These are phyloP conservation scores for Sesia bembeciformis DNA, from an alignment of 2,888 invertebrate species.

Conservation along the genomic window DNA sequence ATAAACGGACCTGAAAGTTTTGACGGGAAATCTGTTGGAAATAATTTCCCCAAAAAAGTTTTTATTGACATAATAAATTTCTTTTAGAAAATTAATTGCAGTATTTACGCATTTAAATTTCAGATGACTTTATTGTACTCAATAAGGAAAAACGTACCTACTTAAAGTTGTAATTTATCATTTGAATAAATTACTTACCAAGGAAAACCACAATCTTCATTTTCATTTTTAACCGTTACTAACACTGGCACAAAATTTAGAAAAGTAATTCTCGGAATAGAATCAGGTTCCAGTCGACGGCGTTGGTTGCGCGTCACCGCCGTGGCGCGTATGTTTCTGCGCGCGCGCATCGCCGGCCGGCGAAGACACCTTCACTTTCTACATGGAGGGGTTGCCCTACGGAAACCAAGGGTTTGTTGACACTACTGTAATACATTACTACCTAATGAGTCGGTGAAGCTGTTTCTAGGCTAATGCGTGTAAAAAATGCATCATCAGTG, in stretches of 20 bases:
- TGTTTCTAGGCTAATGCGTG: too few species aligned
- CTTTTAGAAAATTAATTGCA: too few species aligned
- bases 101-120: too few species aligned
- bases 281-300: constrained; percentile 12
- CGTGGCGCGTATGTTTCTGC: constrained; percentile 49
- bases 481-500: too few species aligned
- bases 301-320: constrained; percentile 57
- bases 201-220: constrained; percentile 53
- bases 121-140: too few species aligned
- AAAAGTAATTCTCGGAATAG: constrained; percentile 21
- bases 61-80: too few species aligned
- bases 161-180: too few species aligned
- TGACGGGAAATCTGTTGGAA: too few species aligned
- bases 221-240: constrained; percentile 23
- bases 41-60: too few species aligned
- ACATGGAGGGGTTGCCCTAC: constrained; percentile 53
- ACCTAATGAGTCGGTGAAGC: neutral
- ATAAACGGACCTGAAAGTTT: too few species aligned
- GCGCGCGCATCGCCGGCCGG: constrained; percentile 28
- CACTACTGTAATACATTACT: constrained; percentile 5
- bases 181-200: constrained; percentile 35
- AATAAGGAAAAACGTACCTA: too few species aligned
- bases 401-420: constrained; percentile 64
- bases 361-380: constrained; percentile 65
- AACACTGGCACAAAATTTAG: constrained; percentile 48